These are phyloP conservation scores for Ochropacha duplaris DNA, from an alignment of 2,888 invertebrate genomes.

Conservation along the genomic window DNA sequence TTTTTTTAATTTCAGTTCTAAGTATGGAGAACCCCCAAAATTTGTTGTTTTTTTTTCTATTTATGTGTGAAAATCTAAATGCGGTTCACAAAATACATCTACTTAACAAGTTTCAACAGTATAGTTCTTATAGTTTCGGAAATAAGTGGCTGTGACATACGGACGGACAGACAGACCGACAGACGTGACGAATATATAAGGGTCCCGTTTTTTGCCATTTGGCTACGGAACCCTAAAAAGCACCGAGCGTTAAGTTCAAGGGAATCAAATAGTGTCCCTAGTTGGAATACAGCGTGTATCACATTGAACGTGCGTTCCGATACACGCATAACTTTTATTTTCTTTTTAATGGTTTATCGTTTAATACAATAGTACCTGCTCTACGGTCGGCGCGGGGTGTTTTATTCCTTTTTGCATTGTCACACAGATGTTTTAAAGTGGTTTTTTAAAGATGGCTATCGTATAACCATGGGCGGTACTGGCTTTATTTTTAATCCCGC, in stretches of 20 bases:
- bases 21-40: too few relatives aligned
- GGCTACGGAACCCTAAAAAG: neutral
- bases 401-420: conserved; percentile 42
- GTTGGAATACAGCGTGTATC: conserved; percentile 16
- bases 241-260: neutral
- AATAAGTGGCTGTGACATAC: too few relatives aligned
- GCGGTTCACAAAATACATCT: too few relatives aligned
- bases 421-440: conserved; percentile 42
- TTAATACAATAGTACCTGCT: conserved; percentile 59
- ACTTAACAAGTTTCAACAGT: too few relatives aligned
- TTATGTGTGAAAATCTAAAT: too few relatives aligned
- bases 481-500: conserved; percentile 26
- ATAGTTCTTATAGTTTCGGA: too few relatives aligned
- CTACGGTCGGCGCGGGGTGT: conserved; percentile 28
- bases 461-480: conserved; percentile 23
- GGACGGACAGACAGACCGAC: too few relatives aligned
- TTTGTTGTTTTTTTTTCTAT: too few relatives aligned
- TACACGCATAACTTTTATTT: conserved; percentile 43
- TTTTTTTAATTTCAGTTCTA: too few relatives aligned
- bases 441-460: conserved; percentile 42
- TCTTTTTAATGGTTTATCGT: conserved; percentile 51
- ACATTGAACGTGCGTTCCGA: conserved; percentile 28
- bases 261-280: neutral
- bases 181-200: too few relatives aligned
- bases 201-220: too few relatives aligned